phyloP scores from a whole-genome alignment of 2,113 vertebrate species.

The Gopherus evgoodei region DNA sequence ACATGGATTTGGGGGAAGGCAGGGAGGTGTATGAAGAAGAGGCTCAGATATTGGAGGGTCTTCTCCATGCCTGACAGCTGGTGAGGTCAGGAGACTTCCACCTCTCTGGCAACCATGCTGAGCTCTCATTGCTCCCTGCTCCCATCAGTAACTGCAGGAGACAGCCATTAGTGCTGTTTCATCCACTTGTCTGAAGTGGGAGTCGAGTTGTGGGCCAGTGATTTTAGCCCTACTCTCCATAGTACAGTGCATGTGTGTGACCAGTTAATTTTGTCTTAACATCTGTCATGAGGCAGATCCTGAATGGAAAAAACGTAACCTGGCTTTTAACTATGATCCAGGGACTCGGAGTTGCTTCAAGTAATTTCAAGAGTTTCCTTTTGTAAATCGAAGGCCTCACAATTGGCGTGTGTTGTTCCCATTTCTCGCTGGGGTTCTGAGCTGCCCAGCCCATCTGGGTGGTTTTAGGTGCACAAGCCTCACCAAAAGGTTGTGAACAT shows the following conservation, averaged over 20 bases:
- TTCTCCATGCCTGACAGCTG: background rate
- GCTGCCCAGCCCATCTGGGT: background rate
- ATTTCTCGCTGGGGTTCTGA: background rate
- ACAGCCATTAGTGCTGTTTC: background rate
- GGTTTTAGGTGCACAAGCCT: rapidly evolving
- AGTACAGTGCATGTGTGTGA: background rate
- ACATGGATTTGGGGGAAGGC: background rate
- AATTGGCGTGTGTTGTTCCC: background rate
- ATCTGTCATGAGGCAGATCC: background rate
- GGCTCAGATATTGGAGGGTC: background rate
- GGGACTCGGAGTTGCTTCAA: background rate
- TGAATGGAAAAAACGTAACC: rapidly evolving
- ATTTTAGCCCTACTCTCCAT: background rate
- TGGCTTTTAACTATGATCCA: background rate
- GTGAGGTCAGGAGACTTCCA: background rate
- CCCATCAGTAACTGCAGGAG: background rate
- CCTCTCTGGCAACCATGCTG: rapidly evolving
- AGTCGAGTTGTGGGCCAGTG: background rate
- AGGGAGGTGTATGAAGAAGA: background rate
- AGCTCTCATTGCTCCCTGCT: rapidly evolving
- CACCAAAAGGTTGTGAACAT: background rate
- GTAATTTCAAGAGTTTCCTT: background rate
- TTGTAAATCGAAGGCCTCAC: background rate
- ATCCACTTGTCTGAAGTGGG: background rate
- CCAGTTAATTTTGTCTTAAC: background rate